phyloP scores from a whole-genome alignment of 2,888 invertebrate species.

The Lithophane ornitopus region DNA sequence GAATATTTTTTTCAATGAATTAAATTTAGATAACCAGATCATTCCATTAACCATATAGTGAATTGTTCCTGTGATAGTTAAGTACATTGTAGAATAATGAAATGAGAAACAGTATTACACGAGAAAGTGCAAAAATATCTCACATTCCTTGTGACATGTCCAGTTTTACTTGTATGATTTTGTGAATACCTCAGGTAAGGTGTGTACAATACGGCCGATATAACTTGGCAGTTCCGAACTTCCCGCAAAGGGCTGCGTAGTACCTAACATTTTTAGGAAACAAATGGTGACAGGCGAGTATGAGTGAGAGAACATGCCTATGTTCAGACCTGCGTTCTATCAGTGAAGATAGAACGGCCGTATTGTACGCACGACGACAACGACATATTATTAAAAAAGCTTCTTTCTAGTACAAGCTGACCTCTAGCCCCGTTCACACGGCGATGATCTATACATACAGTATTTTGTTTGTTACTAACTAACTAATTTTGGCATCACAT shows the following conservation, averaged over 20 bases:
- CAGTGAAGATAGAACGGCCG: too few species aligned
- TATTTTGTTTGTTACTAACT: too few species aligned
- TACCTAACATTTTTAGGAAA: too few species aligned
- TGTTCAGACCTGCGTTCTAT: too few species aligned
- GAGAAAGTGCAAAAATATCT: constrained; percentile 60
- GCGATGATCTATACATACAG: too few species aligned
- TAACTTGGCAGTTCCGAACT: too few species aligned
- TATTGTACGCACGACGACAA: background rate
- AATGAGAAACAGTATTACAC: constrained; percentile 69
- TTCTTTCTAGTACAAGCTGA: background rate
- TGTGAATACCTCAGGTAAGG: constrained; percentile 35
- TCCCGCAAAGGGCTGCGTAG: too few species aligned
- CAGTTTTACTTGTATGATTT: constrained; percentile 48
- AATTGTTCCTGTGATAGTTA: constrained; percentile 79
- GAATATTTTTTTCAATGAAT: constrained; percentile 48
- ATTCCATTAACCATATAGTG: constrained; percentile 72
- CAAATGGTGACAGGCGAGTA: too few species aligned
- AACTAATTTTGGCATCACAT: background rate
- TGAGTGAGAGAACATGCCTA: too few species aligned
- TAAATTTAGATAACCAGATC: constrained; percentile 64
- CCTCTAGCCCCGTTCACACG: background rate
- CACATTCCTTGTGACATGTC: constrained; percentile 68
- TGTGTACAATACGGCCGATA: background rate
- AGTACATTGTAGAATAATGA: constrained; percentile 71
- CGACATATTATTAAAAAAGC: background rate